A percentile compares a stretch with the other conserved stretches of the same genome.
Evolutionary conservation across 1,140 invertebrate genomes (phyloP).

Genomic region (Ceratoteleas bidentatus): DNA sequence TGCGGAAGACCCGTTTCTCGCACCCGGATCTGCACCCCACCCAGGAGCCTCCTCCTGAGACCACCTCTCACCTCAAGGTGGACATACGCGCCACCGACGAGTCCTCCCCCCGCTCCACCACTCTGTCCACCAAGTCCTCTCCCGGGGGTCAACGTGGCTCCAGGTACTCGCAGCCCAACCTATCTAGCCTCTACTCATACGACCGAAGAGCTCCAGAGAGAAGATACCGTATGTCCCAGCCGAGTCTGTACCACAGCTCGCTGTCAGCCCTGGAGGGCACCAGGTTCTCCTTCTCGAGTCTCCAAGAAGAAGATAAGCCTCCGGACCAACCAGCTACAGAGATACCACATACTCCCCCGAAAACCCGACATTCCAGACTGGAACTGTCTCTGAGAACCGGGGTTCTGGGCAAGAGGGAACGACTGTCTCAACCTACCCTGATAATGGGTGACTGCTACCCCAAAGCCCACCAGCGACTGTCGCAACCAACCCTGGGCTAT

Average conservation of each 20-base stretch:
- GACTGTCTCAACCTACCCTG: constrained; percentile 76
- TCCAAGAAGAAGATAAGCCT: constrained; percentile 70
- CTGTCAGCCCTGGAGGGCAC: constrained; percentile 56
- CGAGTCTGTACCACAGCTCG: constrained; percentile 71
- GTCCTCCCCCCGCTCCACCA: constrained; percentile 43
- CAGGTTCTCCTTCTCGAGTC: constrained; percentile 73
- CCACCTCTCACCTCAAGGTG: constrained; percentile 71
- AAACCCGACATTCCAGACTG: constrained; percentile 41
- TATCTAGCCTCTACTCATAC: constrained; percentile 74
- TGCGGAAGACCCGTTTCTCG: constrained; percentile 70
- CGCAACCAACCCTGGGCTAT: constrained; percentile 70
- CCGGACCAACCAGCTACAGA: constrained; percentile 12
- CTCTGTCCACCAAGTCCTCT: constrained; percentile 72
- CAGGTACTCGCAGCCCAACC: constrained; percentile 76
- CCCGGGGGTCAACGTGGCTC: constrained; percentile 74
- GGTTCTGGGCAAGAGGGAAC: constrained; percentile 69
- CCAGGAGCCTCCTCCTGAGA: constrained; percentile 59
- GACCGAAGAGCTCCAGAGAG: constrained; percentile 71
- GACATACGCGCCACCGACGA: constrained; percentile 47
- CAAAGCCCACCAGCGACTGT: constrained; percentile 73
- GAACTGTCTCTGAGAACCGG: constrained; percentile 36
- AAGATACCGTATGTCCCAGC: constrained; percentile 77
- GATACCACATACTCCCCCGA: constrained; percentile 40
- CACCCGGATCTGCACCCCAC: constrained; percentile 77
- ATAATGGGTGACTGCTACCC: constrained; percentile 76